Base-by-base conservation (phyloP, 1,140 invertebrate species). In the Ceratina japonica region DNA sequence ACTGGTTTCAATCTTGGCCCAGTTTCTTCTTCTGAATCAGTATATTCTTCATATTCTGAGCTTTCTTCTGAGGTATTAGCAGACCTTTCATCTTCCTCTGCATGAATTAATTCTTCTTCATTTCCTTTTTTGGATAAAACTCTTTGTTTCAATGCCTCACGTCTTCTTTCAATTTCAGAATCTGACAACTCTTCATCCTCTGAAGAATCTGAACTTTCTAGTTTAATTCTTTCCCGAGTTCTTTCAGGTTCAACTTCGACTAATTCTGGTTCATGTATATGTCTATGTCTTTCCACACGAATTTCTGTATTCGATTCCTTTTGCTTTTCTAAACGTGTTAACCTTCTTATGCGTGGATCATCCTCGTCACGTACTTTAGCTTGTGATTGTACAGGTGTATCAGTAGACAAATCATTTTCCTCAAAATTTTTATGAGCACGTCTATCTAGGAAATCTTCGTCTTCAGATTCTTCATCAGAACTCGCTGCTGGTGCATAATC, bases 1-100 rank as follows among this genome's bases (percentile, higher is more conserved):
- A 99, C 97, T 7, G 99, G 99, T 89, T 99, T 99, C 10, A 99
- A 94, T 75, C 98, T 93, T 0, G 98, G 98, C 0, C 95, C 95
- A 89, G 95, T 95, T 89, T 97, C 97, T 91, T 98, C 97, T 90
- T 98, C 97, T 61, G 96, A 97, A 90, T 97, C 97, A 37, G 97
- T 96, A 85, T 98, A 97, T 91, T 99, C 97, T 88, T 97, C 97
- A 88, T 97, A 95, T 90, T 95, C 95, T 76, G 95, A 95, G 87
- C 95, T 93, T 89, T 97, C 96, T 72, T 97, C 97, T 52, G 95
- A 95, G 76, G 95, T 95, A n/a, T 96, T 95, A 16, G 95, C 95
- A 76, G 96, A 95, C 63, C 96, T 96, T 81, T 98, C 97, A 75
- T 97, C 95, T 81, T 96, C 95, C 75, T 95, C 95, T 44, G 93